Conservation (phyloP, 2,113 vertebrate genomes). For the Aegotheles bennettii region DNA sequence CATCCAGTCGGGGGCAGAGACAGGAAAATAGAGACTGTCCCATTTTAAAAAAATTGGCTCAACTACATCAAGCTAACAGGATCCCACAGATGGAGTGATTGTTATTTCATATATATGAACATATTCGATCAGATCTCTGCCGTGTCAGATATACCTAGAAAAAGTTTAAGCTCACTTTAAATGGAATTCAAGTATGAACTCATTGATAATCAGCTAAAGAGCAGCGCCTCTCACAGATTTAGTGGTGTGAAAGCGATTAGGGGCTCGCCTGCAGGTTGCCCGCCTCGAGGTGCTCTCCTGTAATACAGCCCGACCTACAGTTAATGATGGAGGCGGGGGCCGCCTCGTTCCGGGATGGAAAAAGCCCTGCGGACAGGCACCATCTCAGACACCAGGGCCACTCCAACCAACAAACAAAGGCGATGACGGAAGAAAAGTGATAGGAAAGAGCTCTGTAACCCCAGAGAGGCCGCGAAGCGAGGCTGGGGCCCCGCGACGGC, state of each 20-base stretch:
- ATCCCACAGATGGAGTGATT: background rate
- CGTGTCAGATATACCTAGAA: background rate
- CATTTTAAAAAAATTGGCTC: background rate
- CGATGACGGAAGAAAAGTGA: slow-evolving; percentile 52
- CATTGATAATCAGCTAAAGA: background rate
- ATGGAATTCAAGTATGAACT: background rate
- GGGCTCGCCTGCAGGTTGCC: background rate
- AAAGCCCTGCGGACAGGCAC: background rate
- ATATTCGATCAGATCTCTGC: background rate
- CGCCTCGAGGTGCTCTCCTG: background rate
- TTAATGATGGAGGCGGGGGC: background rate
- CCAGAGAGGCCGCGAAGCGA: slow-evolving; percentile 49
- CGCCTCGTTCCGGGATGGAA: background rate
- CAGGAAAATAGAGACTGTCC: background rate
- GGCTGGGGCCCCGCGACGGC: background rate
- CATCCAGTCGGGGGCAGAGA: background rate
- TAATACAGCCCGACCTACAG: background rate
- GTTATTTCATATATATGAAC: background rate
- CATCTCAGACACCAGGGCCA: background rate
- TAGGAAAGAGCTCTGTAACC: slow-evolving; percentile 58
- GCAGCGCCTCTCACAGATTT: background rate
- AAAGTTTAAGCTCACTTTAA: slow-evolving; percentile 1
- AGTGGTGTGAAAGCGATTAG: background rate
- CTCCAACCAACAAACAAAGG: slow-evolving; percentile 64
- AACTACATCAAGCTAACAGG: background rate